phyloP scores from a whole-genome alignment of 2,113 vertebrate genomes.

The Oxyruncus cristatus region DNA sequence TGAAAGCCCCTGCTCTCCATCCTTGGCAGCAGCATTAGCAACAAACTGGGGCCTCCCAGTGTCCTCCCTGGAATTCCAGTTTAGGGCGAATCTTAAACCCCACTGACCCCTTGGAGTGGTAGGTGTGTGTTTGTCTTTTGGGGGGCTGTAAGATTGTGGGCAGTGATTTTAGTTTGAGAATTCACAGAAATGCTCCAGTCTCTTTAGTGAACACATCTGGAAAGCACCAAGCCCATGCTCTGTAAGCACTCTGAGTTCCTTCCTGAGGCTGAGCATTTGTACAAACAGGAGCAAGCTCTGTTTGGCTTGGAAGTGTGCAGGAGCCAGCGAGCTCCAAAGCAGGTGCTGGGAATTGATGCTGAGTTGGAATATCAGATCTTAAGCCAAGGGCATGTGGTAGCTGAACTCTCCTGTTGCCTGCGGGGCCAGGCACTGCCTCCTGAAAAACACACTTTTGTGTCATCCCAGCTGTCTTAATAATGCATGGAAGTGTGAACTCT shows the following conservation, averaged over 20 bases:
- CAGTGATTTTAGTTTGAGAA: neutral
- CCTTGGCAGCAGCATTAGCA: neutral
- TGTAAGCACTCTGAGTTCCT: neutral
- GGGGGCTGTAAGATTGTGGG: neutral
- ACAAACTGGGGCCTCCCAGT: neutral
- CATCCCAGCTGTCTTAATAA: fast-evolving
- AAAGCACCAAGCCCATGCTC: fast-evolving
- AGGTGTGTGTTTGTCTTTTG: neutral
- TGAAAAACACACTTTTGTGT: fast-evolving
- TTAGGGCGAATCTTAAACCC: fast-evolving
- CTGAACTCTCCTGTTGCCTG: neutral
- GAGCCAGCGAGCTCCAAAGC: neutral
- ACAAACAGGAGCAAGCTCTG: neutral
- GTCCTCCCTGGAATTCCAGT: neutral
- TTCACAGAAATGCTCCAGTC: neutral
- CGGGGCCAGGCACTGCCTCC: neutral
- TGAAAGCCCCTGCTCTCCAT: neutral
- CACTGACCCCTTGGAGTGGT: neutral
- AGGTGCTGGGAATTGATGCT: neutral
- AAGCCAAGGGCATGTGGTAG: fast-evolving
- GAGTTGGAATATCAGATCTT: neutral
- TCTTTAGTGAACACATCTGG: fast-evolving
- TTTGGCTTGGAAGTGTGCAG: neutral
- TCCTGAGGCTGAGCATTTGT: neutral
- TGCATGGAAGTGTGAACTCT: fast-evolving